Percentiles rank a stretch among this genome's conserved stretches.
These are phyloP conservation scores for Bombus affinis DNA, from an alignment of 1,140 invertebrate species.

Conservation along the genomic window DNA sequence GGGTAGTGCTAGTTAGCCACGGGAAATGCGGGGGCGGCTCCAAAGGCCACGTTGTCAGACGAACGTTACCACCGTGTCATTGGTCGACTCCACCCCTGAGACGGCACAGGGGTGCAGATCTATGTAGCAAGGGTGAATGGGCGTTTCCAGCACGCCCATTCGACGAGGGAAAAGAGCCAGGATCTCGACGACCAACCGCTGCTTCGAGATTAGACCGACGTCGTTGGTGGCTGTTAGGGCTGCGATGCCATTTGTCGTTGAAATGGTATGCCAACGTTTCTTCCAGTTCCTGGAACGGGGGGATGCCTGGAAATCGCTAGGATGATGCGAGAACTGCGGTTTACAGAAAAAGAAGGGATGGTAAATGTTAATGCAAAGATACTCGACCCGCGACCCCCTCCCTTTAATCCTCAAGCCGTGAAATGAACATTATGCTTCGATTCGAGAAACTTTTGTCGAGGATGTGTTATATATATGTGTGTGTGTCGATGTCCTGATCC, in stretches of 20 bases:
- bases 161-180: constrained; percentile 30
- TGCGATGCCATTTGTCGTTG: constrained; percentile 35
- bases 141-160: constrained; percentile 64
- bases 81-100: constrained; percentile 76
- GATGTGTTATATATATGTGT: neutral
- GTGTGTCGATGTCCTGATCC: neutral
- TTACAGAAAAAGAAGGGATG: constrained; percentile 42
- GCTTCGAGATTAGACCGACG: constrained; percentile 47
- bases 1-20: constrained; percentile 77
- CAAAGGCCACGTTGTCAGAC: constrained; percentile 77
- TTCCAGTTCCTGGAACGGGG: neutral
- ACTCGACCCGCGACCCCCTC: neutral
- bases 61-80: constrained; percentile 77
- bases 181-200: constrained; percentile 52
- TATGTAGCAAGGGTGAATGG: constrained; percentile 57
- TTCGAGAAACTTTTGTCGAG: neutral
- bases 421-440: constrained; percentile 19
- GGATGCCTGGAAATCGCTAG: constrained; percentile 4
- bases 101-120: constrained; percentile 40
- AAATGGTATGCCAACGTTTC: constrained; percentile 10
- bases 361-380: constrained; percentile 47
- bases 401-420: neutral
- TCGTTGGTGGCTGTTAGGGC: constrained; percentile 36
- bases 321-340: constrained; percentile 27
- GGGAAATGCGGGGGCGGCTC: constrained; percentile 72